Conservation (phyloP, 2,888 invertebrate species). For the Periphyllus acericola region DNA sequence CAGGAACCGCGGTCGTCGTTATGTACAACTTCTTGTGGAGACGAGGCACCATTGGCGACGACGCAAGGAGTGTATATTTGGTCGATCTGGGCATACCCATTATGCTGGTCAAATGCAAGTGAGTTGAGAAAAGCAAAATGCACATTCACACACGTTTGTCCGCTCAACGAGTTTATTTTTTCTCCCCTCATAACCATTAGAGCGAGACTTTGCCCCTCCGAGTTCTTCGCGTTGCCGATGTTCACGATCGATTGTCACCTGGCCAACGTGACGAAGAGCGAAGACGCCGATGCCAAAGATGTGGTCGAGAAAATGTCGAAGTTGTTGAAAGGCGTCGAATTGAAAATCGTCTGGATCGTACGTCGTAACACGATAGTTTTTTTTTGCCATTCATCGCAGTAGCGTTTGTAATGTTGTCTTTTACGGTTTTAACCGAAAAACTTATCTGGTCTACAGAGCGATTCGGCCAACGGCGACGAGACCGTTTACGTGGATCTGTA, state of each 20-base stretch:
- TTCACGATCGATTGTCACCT: constrained; percentile 28
- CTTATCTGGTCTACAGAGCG: constrained; percentile 6
- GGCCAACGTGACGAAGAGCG: not conserved
- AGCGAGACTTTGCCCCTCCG: not conserved
- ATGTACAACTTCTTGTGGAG: constrained; percentile 17
- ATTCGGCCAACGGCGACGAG: not conserved
- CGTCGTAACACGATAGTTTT: not conserved
- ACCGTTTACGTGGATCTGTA: constrained; percentile 8
- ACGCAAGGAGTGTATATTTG: not conserved
- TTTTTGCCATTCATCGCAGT: not conserved
- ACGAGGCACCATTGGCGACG: constrained; percentile 4
- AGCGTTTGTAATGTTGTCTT: not conserved
- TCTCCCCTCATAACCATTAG: not conserved
- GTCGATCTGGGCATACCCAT: constrained; percentile 33
- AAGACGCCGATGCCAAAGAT: not conserved
- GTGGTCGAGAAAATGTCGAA: not conserved
- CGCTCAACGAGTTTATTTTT: not conserved
- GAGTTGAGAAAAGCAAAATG: not conserved
- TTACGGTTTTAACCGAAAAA: not conserved
- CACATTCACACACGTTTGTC: not conserved
- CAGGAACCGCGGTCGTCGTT: constrained; percentile 16
- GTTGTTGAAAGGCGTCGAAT: not conserved
- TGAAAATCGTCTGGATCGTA: constrained; percentile 15
- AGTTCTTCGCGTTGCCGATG: constrained; percentile 30
- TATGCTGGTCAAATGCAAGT: constrained; percentile 6